A percentile compares a stretch with the other conserved stretches of the same genome.
phyloP scores from a whole-genome alignment of 2,797 vertebrate genomes.

The Fistularia commersonii region DNA sequence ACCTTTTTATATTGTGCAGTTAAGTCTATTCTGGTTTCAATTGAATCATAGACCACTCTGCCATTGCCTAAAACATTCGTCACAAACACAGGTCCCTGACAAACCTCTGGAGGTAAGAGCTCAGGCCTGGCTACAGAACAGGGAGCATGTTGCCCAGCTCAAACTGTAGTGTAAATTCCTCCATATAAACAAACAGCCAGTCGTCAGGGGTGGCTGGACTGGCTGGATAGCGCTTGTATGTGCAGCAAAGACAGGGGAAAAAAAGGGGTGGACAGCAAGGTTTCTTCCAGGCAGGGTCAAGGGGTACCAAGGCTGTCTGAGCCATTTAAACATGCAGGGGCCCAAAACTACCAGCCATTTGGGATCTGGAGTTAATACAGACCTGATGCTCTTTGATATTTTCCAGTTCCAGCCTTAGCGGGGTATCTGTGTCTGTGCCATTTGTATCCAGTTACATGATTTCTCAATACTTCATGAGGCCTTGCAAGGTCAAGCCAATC shows the following conservation, averaged over 20 bases:
- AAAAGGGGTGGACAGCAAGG: conserved; percentile 20
- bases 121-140: conserved; percentile 13
- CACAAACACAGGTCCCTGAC: conserved; percentile 26
- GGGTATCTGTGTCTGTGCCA: background rate
- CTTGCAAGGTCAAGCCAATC: conserved; percentile 17
- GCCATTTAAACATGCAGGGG: conserved; percentile 5
- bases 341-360: background rate
- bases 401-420: conserved; percentile 11
- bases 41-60: too few species aligned
- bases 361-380: conserved; percentile 16
- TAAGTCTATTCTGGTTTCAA: too few species aligned
- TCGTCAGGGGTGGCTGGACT: conserved; percentile 46
- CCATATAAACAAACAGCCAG: conserved; percentile 60
- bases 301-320: conserved; percentile 18
- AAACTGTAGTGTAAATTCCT: conserved; percentile 55
- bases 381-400: conserved; percentile 28
- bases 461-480: conserved; percentile 10
- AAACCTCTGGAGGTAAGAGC: conserved; percentile 35
- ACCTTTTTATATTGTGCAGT: conserved; percentile 1
- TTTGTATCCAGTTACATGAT: conserved; percentile 20
- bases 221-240: conserved; percentile 20
- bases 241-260: conserved; percentile 1
- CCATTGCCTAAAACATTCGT: conserved; percentile 6
- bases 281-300: conserved; percentile 32
- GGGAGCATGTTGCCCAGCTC: conserved; percentile 38